Base-by-base conservation (phyloP, 2,888 invertebrate species). In the Synergus gifuensis region DNA sequence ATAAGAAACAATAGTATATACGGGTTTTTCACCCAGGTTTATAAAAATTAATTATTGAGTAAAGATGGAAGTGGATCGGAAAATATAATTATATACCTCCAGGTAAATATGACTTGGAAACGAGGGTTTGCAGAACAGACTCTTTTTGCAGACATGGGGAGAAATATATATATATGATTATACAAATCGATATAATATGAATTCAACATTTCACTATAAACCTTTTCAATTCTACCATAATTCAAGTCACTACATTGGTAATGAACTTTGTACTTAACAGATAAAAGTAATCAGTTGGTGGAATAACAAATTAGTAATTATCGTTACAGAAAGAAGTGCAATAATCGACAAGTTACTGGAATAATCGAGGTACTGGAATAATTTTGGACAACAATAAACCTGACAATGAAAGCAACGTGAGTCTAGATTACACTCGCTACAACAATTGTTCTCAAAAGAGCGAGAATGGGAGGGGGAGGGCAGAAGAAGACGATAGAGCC, bases 401-500 rank as follows among this genome's bases (percentile, higher is more conserved):
- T 73, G 36, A 73, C 49, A 73, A 73, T 22, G 54, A 36, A 54
- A 73, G 54, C 54, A 73, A 73, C 69, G 49, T 69, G 69, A 73
- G 36, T 73, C 69, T 73, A 54, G 69, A 73, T 73, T 73, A 73
- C 69, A 73, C 36, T 73, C 49, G 69, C 69, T 54, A n/a, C 18
- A 54, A 28, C n/a, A 49, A 73, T 73, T 54, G 69, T 73, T 54
- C 69, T 73, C n/a, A 54, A 69, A 73, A 73, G 69, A 73, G 36
- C 12, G 28, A 67, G 67, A 46, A 22, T 67, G 1, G 22, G 12
- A 22, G 67, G 18, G 22, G 63, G 49, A 63, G 14, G 76, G 62
- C 42, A 64, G 28, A 69, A 76, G 82, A 78, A 62, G 80, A 77
- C 73, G 69, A 81, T 66, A 77, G 84, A 87, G 87, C 81, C 86